Evolutionary conservation across 2,797 vertebrate species (phyloP).

Genomic region (Babyrousa celebensis): DNA sequence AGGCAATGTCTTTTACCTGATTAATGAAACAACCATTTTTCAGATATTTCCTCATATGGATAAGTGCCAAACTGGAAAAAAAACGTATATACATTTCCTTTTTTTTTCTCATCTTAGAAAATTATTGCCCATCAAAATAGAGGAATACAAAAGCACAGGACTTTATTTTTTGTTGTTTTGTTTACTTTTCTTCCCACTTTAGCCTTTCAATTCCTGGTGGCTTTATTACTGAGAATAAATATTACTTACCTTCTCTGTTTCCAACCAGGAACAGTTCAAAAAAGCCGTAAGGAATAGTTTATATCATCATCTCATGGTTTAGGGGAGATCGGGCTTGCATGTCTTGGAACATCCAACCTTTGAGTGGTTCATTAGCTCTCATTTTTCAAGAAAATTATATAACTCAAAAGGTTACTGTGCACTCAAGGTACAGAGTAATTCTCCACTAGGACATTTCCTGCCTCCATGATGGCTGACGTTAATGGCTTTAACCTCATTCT

Average conservation of each 20-base stretch:
- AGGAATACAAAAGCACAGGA: neutral
- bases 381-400: conserved; percentile 6
- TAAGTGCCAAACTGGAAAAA: neutral
- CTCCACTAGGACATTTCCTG: neutral
- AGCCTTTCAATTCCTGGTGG: neutral
- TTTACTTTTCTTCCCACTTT: neutral
- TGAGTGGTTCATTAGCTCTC: neutral
- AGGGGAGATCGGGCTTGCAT: accelerated
- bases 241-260: neutral
- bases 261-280: neutral
- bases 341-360: neutral
- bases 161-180: neutral
- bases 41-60: neutral
- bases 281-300: neutral
- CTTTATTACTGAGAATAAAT: neutral
- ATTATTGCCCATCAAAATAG: neutral
- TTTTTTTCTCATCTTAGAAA: conserved; percentile 6
- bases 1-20: neutral
- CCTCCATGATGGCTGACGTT: neutral
- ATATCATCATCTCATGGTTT: neutral
- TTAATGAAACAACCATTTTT: neutral
- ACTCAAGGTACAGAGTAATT: neutral
- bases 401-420: neutral
- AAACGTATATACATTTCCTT: neutral
- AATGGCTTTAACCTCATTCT: neutral